A percentile compares a stretch with the other conserved stretches of the same genome.
Evolutionary conservation across 2,797 vertebrate genomes (phyloP).

Genomic region (Muscicapa comitata): DNA sequence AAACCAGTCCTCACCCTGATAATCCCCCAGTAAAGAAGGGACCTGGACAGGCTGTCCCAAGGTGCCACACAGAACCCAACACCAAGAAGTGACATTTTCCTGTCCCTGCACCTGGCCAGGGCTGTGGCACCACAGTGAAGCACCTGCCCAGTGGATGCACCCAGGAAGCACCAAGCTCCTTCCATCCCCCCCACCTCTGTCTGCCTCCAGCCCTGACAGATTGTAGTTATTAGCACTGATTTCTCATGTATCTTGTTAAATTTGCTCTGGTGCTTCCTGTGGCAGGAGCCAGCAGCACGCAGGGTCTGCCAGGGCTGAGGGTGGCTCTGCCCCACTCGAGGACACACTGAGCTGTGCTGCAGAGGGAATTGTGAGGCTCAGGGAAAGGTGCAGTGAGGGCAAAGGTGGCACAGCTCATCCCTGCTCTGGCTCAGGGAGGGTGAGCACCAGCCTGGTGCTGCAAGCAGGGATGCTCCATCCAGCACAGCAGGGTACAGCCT

Average conservation of each 20-base stretch:
- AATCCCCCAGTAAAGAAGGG: neutral
- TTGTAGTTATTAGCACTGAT: neutral
- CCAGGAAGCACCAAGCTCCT: neutral
- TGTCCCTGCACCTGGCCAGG: accelerated
- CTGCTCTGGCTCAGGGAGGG: neutral
- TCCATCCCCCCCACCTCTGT: neutral
- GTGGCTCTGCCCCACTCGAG: neutral
- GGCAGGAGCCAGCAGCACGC: accelerated
- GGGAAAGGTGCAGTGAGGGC: accelerated
- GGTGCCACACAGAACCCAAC: accelerated
- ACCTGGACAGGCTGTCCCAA: neutral
- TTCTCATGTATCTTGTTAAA: neutral
- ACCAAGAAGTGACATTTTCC: neutral
- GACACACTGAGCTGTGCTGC: neutral
- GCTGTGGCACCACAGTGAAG: neutral
- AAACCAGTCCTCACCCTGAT: accelerated
- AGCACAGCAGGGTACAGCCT: neutral
- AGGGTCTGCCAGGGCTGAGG: neutral
- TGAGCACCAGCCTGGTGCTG: accelerated
- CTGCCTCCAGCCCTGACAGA: neutral
- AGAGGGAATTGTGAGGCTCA: accelerated
- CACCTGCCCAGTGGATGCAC: neutral
- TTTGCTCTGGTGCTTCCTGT: neutral
- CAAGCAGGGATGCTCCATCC: neutral
- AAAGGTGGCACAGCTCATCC: accelerated